Evolutionary conservation across 1,140 invertebrate genomes (phyloP), one percentile per base, ranked within the genome.

Genomic region (Harpegnathos saltator): DNA sequence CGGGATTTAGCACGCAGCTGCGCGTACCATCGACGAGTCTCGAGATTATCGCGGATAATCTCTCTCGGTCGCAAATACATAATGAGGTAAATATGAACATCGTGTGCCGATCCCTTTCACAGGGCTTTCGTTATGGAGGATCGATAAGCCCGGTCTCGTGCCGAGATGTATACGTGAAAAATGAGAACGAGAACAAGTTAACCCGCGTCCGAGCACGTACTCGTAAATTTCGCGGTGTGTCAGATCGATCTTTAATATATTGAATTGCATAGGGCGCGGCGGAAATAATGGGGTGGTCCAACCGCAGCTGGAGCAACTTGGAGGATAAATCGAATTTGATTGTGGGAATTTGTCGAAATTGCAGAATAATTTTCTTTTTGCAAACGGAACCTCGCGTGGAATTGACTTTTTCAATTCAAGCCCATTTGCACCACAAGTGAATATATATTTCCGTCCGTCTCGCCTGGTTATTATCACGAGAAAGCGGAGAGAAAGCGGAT

Each of bases 1-100:
- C 19, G 44, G 81, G 33, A 82, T 65, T 65, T 56, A 75, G 48
- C 74, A 66, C 74, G 65, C 75, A 83, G 44, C 71, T 83, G 29
- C 54, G 74, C 69, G 52, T 59, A n/a, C 56, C 22, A 78, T 44
- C 63, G 65, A 69, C 17, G 52, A 77, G 62, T 29, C 29, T 22
- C 29, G 19, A 77, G 74, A 77, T 77, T 77, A 77, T 77, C 62
- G 48, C 19, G 5, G 48, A 66, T 77, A 77, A 77, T 69, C 63
- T 56, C 74, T 19, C 72, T 9, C 38, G 38, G 38, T 44, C 38
- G 38, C 38, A 80, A 58, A 59, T 29, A 68, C 19, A 78, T 59
- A 69, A 71, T 29, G 24, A 29, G 48, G 33, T 22, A 75, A 63
- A 65, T 44, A 71, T 4, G 19, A 44, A 14, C 52, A 24, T 77